Evolutionary conservation across 2,113 vertebrate genomes (phyloP).

Genomic region (Semnornis frantzii): DNA sequence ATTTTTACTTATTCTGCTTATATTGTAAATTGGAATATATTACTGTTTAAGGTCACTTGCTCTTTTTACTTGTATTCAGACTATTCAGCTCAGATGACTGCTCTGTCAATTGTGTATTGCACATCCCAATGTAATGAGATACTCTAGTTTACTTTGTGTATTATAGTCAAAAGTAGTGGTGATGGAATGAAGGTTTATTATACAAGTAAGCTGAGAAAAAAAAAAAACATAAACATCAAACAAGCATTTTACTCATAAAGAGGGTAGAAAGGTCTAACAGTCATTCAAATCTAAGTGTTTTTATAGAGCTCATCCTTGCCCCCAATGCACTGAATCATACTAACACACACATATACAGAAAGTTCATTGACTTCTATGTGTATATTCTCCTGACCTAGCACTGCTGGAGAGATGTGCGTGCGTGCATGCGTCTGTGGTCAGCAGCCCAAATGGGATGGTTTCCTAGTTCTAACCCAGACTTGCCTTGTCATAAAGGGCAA

Average conservation of each 20-base stretch:
- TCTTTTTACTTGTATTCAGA: conserved; percentile 44
- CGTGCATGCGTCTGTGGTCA: not conserved
- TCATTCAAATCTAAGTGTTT: conserved; percentile 29
- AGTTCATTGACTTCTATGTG: conserved; percentile 44
- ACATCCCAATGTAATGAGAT: conserved; percentile 60
- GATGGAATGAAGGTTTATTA: conserved; percentile 31
- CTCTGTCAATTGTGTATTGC: conserved; percentile 44
- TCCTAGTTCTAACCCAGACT: not conserved
- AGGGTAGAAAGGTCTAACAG: conserved; percentile 16
- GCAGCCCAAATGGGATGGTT: not conserved
- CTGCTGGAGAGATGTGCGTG: conserved; percentile 30
- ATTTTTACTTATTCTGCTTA: conserved; percentile 49
- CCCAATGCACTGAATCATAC: conserved; percentile 27
- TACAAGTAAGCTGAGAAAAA: conserved; percentile 51
- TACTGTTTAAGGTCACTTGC: conserved; percentile 43
- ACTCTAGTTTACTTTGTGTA: conserved; percentile 59
- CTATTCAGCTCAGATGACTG: conserved; percentile 42
- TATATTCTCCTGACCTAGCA: conserved; percentile 54
- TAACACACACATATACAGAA: conserved; percentile 35
- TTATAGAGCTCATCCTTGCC: conserved; percentile 6
- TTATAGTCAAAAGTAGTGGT: conserved; percentile 62
- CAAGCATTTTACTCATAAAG: conserved; percentile 24
- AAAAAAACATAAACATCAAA: not conserved
- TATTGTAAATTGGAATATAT: conserved; percentile 36
- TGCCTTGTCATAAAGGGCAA: not conserved